Base-by-base conservation (phyloP, 2,113 vertebrate genomes). In the Proterorhinus semilunaris region DNA sequence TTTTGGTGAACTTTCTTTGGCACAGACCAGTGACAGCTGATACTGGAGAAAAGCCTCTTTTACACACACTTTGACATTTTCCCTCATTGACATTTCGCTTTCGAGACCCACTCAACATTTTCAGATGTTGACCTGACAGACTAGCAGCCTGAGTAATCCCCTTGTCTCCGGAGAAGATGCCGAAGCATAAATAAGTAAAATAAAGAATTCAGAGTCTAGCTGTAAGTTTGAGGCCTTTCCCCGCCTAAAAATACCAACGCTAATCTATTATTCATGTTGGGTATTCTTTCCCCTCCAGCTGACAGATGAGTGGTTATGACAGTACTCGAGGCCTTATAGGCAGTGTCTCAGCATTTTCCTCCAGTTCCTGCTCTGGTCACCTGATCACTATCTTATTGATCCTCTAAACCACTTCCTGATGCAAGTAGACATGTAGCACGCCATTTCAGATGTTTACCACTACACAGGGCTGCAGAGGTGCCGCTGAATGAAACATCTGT, bases 251-350 rank as follows among this genome's bases (percentile, higher is more conserved):
- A 95, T 94, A 94, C 90, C 91, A 93, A 83, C 82, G 76, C 66
- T 91, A 87, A 94, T 95, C 90, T 94, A 95, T 95, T 94, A 95
- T 95, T 96, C 93, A 95, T 94, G 89, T 85, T 84, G 79, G 75
- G 89, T 91, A 93, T 92, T 91, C 85, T 90, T 89, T 89, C 85
- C 85, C 90, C 90, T 77, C 85, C 88, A 85, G 74, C 90, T 81
- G 92, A 90, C 89, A 88, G 91, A 94, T 93, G 88, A 92, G 84
- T 88, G 67, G 88, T 92, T 90, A 92, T 93, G 92, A 93, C 92
- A 92, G 92, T 91, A 65, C 80, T 89, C 88, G 87, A 85, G 86
- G 69, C 85, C 91, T 88, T 62, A 55, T 68, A 78, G 74, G 52
- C 76, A 65, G 1, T 49, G 57, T 70, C 77, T 82, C 62, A 71